phyloP scores from a whole-genome alignment of 2,113 vertebrate genomes.

The Ciconia maguari region DNA sequence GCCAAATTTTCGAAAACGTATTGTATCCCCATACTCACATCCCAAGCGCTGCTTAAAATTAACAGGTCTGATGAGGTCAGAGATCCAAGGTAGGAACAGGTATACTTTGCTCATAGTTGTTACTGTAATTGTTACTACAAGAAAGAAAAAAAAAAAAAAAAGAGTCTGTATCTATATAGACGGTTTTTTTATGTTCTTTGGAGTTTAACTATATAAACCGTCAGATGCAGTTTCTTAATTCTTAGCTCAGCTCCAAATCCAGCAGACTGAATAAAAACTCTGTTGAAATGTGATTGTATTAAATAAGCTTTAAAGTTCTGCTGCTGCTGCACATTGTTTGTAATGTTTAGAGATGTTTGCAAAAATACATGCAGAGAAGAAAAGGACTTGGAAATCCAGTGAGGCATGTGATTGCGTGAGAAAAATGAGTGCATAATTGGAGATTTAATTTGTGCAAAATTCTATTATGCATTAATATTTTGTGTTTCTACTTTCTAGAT shows the following conservation, averaged over 20 bases:
- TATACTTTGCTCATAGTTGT: neutral
- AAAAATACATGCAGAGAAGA: neutral
- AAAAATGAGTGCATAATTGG: neutral
- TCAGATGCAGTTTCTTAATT: neutral
- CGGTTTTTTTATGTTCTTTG: neutral
- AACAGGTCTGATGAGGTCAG: neutral
- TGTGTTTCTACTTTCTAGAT: neutral
- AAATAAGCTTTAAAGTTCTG: neutral
- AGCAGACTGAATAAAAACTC: constrained; percentile 20
- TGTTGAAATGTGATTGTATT: neutral
- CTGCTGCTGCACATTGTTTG: neutral
- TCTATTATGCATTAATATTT: neutral
- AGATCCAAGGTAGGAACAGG: neutral
- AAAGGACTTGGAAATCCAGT: neutral
- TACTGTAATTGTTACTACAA: neutral
- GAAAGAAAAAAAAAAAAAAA: too few relatives aligned
- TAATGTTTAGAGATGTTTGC: neutral
- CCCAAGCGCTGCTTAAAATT: neutral
- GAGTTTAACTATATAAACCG: constrained; percentile 46
- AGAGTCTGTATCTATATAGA: neutral
- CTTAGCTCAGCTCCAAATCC: constrained; percentile 36
- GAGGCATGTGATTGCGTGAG: neutral
- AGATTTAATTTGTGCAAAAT: neutral
- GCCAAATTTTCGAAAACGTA: neutral
- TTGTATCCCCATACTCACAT: neutral